Evolutionary conservation across 2,797 vertebrate species (phyloP), one percentile per base, ranked within the genome.

Genomic region (Melanogrammus aeglefinus): DNA sequence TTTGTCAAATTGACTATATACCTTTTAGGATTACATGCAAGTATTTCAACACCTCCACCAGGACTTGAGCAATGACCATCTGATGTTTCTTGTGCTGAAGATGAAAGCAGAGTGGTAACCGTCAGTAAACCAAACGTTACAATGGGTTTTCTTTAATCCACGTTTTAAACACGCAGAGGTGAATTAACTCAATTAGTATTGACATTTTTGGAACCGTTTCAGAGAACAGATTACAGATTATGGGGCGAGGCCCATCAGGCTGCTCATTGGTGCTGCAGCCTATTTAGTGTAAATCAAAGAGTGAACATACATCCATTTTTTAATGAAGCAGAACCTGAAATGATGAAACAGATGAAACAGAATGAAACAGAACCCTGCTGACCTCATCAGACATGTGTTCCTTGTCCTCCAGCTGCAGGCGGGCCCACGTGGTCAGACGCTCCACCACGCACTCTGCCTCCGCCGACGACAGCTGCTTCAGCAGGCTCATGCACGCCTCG

Each of bases 31-130:
- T 88, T 78, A 90, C 89, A 44, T 93, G 93, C 77, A 95, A 89
- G 82, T 95, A 93, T 86, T 95, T 97, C 39, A 98, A 91, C 78
- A 94, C 87, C 80, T 97, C 96, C 78, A 96, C 91, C 4, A 96
- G 92, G 16, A 93, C 92, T 87, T 96, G 96, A 12, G 95, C 94
- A 35, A 96, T 85, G 39, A 91, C 88, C 81, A 94, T 94, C 82
- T 95, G 93, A 73, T 95, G 93, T 73, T 92, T 80, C 84, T 96
- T 96, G 76, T 94, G 93, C 97, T 98, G 79, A 3, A 81, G 8
- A 82, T 24, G n/a, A 69, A 69, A 24, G 24, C n/a, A 27, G 24
- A 69, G 63, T 27, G 1, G 3, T 12, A 69, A 69, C 63, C 24
- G n/a, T 24, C n/a, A 63, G 57, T 21, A 63, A 63, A 63, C 57